Evolutionary conservation across 2,113 vertebrate species (phyloP).

Genomic region (Cricetomys ansorgei): DNA sequence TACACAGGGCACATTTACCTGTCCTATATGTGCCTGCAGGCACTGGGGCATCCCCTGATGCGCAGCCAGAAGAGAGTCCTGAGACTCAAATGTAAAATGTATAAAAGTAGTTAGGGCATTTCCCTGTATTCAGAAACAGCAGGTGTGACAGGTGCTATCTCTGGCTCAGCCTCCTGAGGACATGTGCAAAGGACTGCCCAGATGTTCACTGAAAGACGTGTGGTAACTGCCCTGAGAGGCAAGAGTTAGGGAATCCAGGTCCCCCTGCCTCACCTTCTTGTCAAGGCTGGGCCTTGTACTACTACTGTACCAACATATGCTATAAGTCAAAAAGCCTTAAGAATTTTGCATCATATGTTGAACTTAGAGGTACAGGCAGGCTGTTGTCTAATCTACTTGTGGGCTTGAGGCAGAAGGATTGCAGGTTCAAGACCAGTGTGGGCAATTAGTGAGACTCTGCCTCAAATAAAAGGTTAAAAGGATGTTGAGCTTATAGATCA

Average conservation of each 20-base stretch:
- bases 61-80: background rate
- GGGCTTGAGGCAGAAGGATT: background rate
- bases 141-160: accelerated
- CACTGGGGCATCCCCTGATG: background rate
- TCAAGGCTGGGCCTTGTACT: background rate
- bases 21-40: background rate
- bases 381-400: background rate
- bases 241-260: background rate
- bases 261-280: background rate
- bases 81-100: background rate
- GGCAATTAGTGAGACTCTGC: background rate
- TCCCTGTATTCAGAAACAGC: background rate
- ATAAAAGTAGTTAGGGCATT: background rate
- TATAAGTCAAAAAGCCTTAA: background rate
- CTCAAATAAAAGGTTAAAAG: background rate
- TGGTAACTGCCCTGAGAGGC: background rate
- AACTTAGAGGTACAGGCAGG: too few species aligned
- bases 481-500: background rate
- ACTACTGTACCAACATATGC: background rate
- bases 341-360: too few species aligned
- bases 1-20: background rate
- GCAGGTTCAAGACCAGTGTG: background rate
- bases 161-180: background rate
- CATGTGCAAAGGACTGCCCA: accelerated
- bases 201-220: background rate